Base-by-base conservation (phyloP, 1,140 invertebrate genomes). In the Maniola jurtina region DNA sequence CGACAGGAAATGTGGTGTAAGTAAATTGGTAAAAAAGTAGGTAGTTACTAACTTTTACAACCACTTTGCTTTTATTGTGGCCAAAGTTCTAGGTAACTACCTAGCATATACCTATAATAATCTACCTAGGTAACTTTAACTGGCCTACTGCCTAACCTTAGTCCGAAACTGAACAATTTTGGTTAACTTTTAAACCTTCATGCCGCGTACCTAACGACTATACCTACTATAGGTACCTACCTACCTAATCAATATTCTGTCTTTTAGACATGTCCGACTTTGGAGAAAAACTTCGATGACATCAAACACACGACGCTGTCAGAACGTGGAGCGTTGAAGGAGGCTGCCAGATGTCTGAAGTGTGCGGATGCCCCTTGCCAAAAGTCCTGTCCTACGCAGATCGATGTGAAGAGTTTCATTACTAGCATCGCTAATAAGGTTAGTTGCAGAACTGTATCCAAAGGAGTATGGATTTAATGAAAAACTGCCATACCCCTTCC, bases 341-440 rank as follows among this genome's bases (percentile, higher is more conserved):
- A 99, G 91, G 97, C 99, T 0, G 93, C 94, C 0, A 92, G 98
- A 61, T 99, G 98, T 84, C 91, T 99, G 8, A 99, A 99, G 88
- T 99, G 98, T 90, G 98, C 97, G 0, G 99, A 99, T 92, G 98
- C 98, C 0, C 98, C 98, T 0, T 99, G 98, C 84, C 98, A 99
- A 91, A 99, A 99, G 88, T 97, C 97, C 6, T 99, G 98, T 80
- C 98, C 98, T 0, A 99, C 98, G 0, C 98, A 99, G 87, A 89
- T 99, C 38, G 98, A 99, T 81, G 95, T 99, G 56, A 99, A 99
- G 88, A 94, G 95, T 35, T 99, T 99, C 81, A 99, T 99, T 55
- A 97, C 96, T 0, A 97, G 97, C 79, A 99, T 99, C 76, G 94
- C 97, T 40, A 99, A 98, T 83, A 99, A 98, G 93, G 96, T 45